phyloP scores from a whole-genome alignment of 2,888 invertebrate species.

The Lycocerus yunnanus region DNA sequence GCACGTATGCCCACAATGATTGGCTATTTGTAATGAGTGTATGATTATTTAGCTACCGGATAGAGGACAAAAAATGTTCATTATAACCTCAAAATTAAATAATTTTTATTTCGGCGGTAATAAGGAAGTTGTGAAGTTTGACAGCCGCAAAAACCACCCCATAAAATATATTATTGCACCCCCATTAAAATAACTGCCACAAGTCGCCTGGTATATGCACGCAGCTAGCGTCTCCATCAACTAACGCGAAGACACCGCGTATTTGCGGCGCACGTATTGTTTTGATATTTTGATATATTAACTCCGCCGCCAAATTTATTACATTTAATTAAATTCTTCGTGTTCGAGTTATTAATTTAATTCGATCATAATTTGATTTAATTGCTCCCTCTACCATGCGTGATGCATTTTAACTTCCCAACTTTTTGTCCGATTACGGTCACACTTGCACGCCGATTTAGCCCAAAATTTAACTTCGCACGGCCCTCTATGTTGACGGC shows the following conservation, averaged over 20 bases:
- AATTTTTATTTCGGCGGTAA: not conserved
- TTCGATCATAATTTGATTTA: not conserved
- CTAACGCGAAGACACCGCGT: slow-evolving; percentile 10
- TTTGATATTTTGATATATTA: slow-evolving; percentile 20
- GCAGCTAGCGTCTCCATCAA: not conserved
- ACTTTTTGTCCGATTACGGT: not conserved
- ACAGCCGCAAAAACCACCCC: slow-evolving; percentile 31
- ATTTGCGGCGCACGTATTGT: slow-evolving; percentile 22
- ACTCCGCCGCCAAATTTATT: slow-evolving; percentile 4
- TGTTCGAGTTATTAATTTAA: slow-evolving; percentile 7
- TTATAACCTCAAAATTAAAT: slow-evolving; percentile 1
- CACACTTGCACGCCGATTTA: not conserved
- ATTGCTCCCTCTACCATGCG: not conserved
- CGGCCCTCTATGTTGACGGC: too few species aligned
- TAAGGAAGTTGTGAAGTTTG: slow-evolving; percentile 23
- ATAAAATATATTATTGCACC: slow-evolving; percentile 31
- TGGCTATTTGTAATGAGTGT: slow-evolving; percentile 29
- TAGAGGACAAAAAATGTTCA: slow-evolving; percentile 11
- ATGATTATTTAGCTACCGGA: slow-evolving; percentile 30
- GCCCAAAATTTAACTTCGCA: too few species aligned
- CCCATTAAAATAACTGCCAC: slow-evolving; percentile 31
- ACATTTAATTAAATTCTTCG: slow-evolving; percentile 21
- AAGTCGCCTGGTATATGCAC: slow-evolving; percentile 1
- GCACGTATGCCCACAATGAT: slow-evolving; percentile 34
- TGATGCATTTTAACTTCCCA: not conserved